Conservation (phyloP, 2,797 vertebrate species). For the Xyrichtys novacula region DNA sequence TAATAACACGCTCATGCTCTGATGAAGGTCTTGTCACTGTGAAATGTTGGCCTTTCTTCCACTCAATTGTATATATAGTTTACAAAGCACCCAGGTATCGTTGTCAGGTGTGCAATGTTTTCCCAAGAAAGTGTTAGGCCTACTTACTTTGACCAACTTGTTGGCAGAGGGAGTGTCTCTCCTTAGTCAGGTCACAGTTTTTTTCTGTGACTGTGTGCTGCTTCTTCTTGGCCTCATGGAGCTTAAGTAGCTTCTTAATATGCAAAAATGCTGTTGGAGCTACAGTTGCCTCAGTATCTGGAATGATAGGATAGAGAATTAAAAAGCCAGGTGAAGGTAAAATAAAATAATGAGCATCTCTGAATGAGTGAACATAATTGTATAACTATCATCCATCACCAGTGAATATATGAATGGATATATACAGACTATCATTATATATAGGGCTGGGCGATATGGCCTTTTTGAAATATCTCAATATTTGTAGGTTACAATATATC, state of each 20-base stretch:
- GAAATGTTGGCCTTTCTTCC: neutral
- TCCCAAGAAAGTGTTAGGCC: conserved; percentile 27
- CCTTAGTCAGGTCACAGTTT: conserved; percentile 21
- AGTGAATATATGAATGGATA: conserved; percentile 14
- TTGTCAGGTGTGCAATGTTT: conserved; percentile 25
- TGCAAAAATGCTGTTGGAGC: conserved; percentile 13
- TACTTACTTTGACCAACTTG: conserved; percentile 31
- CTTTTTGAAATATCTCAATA: conserved; percentile 1
- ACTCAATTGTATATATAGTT: neutral
- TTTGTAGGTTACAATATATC: neutral
- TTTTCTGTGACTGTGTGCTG: conserved; percentile 15
- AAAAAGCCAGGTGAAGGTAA: conserved; percentile 21
- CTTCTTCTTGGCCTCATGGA: conserved; percentile 2
- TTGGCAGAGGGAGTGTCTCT: conserved; percentile 24
- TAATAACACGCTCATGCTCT: conserved; percentile 4
- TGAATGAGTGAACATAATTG: conserved; percentile 12
- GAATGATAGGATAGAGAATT: conserved; percentile 22
- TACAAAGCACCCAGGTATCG: neutral
- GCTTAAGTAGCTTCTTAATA: neutral
- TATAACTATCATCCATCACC: conserved; percentile 14
- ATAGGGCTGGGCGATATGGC: no score
- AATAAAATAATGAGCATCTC: conserved; percentile 20
- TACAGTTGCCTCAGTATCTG: conserved; percentile 26
- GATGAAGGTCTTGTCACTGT: conserved; percentile 1
- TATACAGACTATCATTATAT: conserved; percentile 14